Evolutionary conservation across 2,113 vertebrate species (phyloP).

Genomic region (Tachysurus vachellii): DNA sequence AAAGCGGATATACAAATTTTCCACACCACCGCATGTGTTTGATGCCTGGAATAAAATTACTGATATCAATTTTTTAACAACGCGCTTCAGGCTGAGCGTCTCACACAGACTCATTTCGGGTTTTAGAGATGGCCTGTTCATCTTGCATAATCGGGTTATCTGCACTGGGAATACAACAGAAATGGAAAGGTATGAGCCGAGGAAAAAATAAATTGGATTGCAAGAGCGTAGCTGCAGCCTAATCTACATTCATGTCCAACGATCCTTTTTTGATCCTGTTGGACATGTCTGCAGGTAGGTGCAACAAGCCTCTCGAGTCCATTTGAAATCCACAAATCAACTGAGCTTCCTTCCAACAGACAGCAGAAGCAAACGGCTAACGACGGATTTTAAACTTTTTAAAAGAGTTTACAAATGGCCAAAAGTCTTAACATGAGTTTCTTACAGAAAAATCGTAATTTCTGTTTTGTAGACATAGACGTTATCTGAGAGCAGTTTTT

Average conservation of each 20-base stretch:
- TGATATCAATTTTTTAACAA: slow-evolving; percentile 29
- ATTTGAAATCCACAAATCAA: not conserved
- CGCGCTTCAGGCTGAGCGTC: not conserved
- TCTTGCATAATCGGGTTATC: slow-evolving; percentile 26
- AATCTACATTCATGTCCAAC: not conserved
- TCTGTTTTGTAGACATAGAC: not conserved
- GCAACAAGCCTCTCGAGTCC: not conserved
- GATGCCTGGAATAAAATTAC: slow-evolving; percentile 20
- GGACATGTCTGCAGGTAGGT: not conserved
- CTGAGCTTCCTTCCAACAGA: not conserved
- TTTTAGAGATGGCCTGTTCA: not conserved
- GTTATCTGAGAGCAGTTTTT: no score
- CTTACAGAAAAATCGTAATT: not conserved
- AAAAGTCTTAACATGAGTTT: not conserved
- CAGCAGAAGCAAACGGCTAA: not conserved
- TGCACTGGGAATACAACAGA: not conserved
- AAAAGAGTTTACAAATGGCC: no score
- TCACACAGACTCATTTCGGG: slow-evolving; percentile 1
- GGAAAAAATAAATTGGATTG: not conserved
- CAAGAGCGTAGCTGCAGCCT: not conserved
- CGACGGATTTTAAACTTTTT: no score
- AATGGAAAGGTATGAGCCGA: slow-evolving; percentile 11
- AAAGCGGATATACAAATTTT: not conserved
- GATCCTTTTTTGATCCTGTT: not conserved
- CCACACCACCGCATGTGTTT: not conserved